Evolutionary conservation across 2,113 vertebrate species (phyloP).

Genomic region (Theristicus caerulescens): DNA sequence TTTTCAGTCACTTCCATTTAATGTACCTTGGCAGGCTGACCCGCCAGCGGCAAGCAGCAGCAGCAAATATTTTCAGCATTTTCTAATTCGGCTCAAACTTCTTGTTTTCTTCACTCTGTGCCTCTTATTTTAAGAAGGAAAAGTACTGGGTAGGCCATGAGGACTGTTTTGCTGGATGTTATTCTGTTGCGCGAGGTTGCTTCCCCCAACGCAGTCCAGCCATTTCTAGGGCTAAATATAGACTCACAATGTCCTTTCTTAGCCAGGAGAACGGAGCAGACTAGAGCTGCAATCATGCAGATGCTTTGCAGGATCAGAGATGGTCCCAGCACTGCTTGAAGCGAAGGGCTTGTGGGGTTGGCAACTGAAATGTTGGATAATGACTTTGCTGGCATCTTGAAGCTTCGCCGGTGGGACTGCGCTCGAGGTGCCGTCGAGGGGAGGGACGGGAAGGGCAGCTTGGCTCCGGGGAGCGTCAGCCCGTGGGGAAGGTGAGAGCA

Average conservation of each 20-base stretch:
- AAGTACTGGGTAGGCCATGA: background rate
- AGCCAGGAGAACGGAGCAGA: background rate
- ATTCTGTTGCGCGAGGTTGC: background rate
- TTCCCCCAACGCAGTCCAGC: background rate
- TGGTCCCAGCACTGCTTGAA: background rate
- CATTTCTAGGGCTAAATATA: background rate
- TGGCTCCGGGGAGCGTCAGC: fast-evolving
- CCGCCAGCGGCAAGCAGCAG: background rate
- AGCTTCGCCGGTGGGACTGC: background rate
- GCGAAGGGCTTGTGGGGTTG: background rate
- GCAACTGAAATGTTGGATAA: background rate
- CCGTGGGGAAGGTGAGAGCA: background rate
- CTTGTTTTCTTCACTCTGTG: background rate
- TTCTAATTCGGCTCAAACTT: background rate
- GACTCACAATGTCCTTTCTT: background rate
- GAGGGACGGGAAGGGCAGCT: background rate
- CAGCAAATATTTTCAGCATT: background rate
- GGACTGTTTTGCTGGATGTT: background rate
- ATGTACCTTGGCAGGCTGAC: background rate
- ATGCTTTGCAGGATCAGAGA: background rate
- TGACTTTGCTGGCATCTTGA: background rate
- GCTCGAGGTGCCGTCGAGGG: fast-evolving
- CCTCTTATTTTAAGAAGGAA: background rate
- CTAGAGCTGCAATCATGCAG: background rate
- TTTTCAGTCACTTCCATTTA: background rate